These are phyloP conservation scores for Menidia beryllina DNA, from an alignment of 2,113 vertebrate species.

Conservation along the genomic window DNA sequence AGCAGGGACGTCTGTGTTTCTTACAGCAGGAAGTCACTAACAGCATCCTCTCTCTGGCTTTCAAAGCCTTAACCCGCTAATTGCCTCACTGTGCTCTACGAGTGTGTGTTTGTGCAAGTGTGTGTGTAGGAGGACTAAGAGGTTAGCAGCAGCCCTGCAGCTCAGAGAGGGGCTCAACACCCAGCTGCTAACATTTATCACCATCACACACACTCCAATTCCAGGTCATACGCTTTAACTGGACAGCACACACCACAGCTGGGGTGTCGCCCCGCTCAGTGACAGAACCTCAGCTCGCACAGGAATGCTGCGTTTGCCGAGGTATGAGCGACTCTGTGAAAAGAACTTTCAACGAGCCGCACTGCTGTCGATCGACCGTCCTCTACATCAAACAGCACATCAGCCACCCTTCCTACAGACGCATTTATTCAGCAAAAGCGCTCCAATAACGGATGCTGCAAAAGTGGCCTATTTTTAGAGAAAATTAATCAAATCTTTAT, in stretches of 20 bases:
- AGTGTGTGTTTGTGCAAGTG: conserved; percentile 8
- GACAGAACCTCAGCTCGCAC: not conserved
- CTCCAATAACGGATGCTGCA: not conserved
- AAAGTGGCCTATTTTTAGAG: no score
- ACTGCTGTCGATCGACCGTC: not conserved
- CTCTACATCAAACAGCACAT: not conserved
- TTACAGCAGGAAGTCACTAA: conserved; percentile 69
- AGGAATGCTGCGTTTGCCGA: not conserved
- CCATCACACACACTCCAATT: conserved; percentile 8
- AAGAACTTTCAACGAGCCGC: not conserved
- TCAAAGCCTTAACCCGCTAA: conserved; percentile 49
- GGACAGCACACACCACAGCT: not conserved
- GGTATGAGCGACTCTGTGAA: not conserved
- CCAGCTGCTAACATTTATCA: conserved; percentile 45
- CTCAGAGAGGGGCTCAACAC: conserved; percentile 47
- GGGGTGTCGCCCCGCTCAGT: not conserved
- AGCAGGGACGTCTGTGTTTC: conserved; percentile 33
- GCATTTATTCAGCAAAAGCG: not conserved
- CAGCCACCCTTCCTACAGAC: not conserved
- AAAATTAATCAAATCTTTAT: no score
- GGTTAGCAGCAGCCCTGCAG: conserved; percentile 35
- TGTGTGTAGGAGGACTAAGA: conserved; percentile 21
- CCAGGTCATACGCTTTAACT: conserved; percentile 21
- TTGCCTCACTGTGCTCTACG: conserved; percentile 30
- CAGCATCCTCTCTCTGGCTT: conserved; percentile 63